Percentiles rank a stretch among this genome's conserved stretches.
phyloP scores from a whole-genome alignment of 2,888 invertebrate species.

The Labia minor region DNA sequence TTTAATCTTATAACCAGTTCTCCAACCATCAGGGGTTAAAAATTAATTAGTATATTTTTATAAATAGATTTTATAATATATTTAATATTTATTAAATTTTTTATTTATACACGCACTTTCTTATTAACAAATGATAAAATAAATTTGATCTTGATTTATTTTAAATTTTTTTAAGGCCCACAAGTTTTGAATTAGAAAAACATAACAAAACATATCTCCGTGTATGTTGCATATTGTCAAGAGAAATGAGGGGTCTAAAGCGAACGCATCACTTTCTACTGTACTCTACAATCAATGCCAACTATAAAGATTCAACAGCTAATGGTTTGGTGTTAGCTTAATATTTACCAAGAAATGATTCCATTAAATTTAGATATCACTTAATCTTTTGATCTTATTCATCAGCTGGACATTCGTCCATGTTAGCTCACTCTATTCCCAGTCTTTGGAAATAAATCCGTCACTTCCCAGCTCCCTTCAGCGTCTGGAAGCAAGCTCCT shows the following conservation, averaged over 20 bases:
- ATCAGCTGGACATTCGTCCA: neutral
- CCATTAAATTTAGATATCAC: neutral
- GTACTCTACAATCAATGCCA: neutral
- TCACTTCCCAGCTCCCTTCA: neutral
- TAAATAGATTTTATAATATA: neutral
- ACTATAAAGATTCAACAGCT: neutral
- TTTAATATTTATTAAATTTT: neutral
- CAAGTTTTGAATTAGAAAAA: conserved; percentile 37
- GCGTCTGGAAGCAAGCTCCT: neutral
- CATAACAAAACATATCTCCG: conserved; percentile 39
- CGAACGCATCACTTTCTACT: neutral
- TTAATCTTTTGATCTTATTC: neutral
- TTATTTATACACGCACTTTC: neutral
- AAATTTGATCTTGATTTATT: neutral
- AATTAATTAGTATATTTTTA: neutral
- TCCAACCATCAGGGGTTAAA: neutral
- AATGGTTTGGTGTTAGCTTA: neutral
- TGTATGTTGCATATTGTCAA: conserved; percentile 41
- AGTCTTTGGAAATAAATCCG: neutral
- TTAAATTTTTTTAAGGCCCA: conserved; percentile 39
- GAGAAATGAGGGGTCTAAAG: conserved; percentile 28
- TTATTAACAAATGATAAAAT: neutral
- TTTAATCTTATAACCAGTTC: neutral
- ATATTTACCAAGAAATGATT: neutral
- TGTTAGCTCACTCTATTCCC: neutral